Evolutionary conservation across 2,888 invertebrate species (phyloP).

Genomic region (Polietes domitor): DNA sequence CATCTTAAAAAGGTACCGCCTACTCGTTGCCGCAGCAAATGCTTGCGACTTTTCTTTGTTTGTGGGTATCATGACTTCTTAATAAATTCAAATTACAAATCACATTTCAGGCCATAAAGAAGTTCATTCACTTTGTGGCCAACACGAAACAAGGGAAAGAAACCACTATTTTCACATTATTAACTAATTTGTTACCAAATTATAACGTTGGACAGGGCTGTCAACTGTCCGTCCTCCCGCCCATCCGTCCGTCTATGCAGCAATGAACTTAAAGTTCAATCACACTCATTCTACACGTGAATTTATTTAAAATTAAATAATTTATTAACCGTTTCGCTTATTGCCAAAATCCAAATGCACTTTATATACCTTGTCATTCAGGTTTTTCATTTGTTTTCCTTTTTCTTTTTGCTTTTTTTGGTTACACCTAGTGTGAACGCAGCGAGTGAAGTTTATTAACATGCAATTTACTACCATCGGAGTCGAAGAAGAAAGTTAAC

Average conservation of each 20-base stretch:
- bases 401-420: conserved; percentile 21
- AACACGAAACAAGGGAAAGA: neutral
- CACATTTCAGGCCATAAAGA: neutral
- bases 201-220: neutral
- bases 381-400: neutral
- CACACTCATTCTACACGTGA: conserved; percentile 13
- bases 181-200: neutral
- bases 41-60: neutral
- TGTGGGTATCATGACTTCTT: neutral
- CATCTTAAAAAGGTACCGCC: neutral
- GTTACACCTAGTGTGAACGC: neutral
- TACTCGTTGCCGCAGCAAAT: neutral
- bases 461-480: conserved; percentile 49
- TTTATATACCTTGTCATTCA: conserved; percentile 35
- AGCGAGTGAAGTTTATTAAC: conserved; percentile 56
- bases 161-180: conserved; percentile 6
- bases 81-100: neutral
- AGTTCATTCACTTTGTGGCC: neutral
- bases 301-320: conserved; percentile 46
- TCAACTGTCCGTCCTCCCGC: neutral
- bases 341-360: conserved; percentile 1
- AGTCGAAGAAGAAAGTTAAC: conserved; percentile 61
- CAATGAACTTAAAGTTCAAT: conserved; percentile 6
- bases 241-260: neutral
- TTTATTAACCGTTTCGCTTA: conserved; percentile 25